phyloP scores from a whole-genome alignment of 2,797 vertebrate genomes.

The Choloepus didactylus region DNA sequence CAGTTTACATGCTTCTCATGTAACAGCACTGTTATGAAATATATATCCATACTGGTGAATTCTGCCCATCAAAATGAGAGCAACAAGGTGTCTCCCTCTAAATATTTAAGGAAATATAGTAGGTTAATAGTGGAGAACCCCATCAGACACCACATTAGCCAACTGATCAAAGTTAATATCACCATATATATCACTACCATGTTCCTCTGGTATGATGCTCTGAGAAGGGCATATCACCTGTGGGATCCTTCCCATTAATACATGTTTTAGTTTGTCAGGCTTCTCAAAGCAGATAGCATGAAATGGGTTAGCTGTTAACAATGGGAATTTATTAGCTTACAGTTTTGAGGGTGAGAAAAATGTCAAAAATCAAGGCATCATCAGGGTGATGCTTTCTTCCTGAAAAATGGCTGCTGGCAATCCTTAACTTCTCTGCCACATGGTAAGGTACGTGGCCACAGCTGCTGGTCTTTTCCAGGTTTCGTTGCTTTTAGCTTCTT shows the following conservation, averaged over 20 bases:
- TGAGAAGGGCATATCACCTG: background rate
- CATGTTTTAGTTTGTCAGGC: too few relatives aligned
- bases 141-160: background rate
- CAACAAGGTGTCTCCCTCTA: slow-evolving; percentile 15
- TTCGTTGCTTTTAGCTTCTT: too few relatives aligned
- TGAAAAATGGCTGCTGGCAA: too few relatives aligned
- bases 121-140: background rate
- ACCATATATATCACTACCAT: background rate
- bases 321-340: too few relatives aligned
- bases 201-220: background rate
- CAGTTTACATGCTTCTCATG: background rate
- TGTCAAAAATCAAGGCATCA: too few relatives aligned
- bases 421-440: too few relatives aligned
- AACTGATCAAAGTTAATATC: slow-evolving; percentile 25
- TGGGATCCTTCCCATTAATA: background rate
- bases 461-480: too few relatives aligned
- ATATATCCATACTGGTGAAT: slow-evolving; percentile 18
- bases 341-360: too few relatives aligned
- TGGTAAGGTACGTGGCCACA: too few relatives aligned
- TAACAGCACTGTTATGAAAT: background rate
- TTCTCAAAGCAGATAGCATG: too few relatives aligned
- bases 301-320: too few relatives aligned
- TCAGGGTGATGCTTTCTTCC: too few relatives aligned
- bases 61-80: slow-evolving; percentile 22
- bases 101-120: slow-evolving; percentile 49